phyloP scores from a whole-genome alignment of 30 jellyfish, hydroid and myxozoan species.

The Euphysa ruthae region DNA sequence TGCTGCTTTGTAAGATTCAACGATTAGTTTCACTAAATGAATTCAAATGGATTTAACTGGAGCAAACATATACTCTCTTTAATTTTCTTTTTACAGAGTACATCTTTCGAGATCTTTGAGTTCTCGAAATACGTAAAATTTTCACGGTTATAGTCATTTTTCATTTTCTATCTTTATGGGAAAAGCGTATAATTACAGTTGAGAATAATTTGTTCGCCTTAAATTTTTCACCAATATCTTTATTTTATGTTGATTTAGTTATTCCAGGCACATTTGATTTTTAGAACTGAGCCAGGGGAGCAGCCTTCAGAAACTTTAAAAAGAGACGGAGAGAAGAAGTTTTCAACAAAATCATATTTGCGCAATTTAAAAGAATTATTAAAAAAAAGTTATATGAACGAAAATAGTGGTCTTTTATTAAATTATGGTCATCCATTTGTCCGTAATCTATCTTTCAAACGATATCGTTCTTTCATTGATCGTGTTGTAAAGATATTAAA shows the following conservation, averaged over 20 bases:
- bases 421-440: conserved; percentile 69
- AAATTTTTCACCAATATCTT: background rate
- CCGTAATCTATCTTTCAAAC: conserved; percentile 46
- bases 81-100: too few relatives aligned
- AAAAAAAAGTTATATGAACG: conserved; percentile 53
- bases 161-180: too few relatives aligned
- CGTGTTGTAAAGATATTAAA: conserved; percentile 53
- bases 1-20: too few relatives aligned
- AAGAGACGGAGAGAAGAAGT: conserved; percentile 10
- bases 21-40: too few relatives aligned
- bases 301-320: conserved; percentile 1
- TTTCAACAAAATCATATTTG: conserved; percentile 48
- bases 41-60: too few relatives aligned
- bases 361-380: conserved; percentile 47
- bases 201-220: background rate
- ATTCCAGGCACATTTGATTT: too few relatives aligned
- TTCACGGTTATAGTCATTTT: too few relatives aligned
- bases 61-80: too few relatives aligned
- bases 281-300: conserved; percentile 9
- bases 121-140: too few relatives aligned
- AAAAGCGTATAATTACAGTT: too few relatives aligned
- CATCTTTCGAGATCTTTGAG: too few relatives aligned
- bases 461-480: conserved; percentile 69
- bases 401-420: conserved; percentile 65
- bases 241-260: too few relatives aligned